phyloP scores from a whole-genome alignment of 2,888 invertebrate species.

The Seira musarum region DNA sequence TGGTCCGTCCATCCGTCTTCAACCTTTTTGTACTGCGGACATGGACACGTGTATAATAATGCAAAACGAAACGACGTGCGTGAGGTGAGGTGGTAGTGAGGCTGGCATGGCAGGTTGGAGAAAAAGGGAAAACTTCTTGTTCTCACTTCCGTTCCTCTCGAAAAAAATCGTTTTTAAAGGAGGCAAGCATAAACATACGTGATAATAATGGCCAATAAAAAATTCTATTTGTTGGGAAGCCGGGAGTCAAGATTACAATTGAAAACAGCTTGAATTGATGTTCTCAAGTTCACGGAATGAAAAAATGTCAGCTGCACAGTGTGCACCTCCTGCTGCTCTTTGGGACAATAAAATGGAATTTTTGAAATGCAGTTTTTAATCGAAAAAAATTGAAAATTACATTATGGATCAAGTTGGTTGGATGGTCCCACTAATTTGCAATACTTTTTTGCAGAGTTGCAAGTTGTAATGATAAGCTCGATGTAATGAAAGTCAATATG shows the following conservation, averaged over 20 bases:
- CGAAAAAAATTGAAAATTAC: too few species aligned
- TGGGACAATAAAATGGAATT: too few species aligned
- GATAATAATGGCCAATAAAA: neutral
- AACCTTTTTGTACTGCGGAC: too few species aligned
- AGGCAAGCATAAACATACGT: neutral
- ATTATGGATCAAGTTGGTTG: too few species aligned
- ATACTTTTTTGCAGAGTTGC: too few species aligned
- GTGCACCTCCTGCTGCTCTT: neutral
- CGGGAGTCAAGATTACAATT: neutral
- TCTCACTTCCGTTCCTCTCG: neutral
- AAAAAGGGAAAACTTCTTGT: too few species aligned
- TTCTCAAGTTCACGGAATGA: neutral
- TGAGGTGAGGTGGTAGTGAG: neutral
- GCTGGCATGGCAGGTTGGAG: neutral
- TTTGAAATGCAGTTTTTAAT: too few species aligned
- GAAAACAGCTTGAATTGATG: neutral
- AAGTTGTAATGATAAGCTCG: constrained; percentile 37
- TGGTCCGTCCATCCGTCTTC: neutral
- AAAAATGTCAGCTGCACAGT: neutral
- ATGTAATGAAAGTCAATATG: constrained; percentile 57
- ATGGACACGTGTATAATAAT: neutral
- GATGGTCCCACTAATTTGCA: too few species aligned
- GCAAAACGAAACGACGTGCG: neutral
- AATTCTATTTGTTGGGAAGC: neutral
- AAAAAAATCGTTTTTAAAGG: neutral